Evolutionary conservation across 2,797 vertebrate species (phyloP).

Genomic region (Eutrigla gurnardus): DNA sequence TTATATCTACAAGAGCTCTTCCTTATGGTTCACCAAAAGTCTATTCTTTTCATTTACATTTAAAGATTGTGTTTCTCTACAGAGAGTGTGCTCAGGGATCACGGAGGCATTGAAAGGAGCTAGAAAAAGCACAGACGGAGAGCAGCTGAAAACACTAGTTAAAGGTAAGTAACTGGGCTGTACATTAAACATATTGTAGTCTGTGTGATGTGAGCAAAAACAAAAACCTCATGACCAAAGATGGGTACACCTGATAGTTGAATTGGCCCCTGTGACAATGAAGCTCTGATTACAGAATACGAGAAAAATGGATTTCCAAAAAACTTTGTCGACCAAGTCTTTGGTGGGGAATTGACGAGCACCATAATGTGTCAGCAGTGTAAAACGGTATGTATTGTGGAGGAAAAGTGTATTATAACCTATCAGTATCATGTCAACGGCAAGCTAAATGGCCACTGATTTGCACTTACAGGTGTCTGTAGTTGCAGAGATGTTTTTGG

Average conservation of each 20-base stretch:
- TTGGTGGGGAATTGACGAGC: constrained; percentile 95
- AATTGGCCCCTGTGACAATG: background rate
- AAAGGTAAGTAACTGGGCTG: constrained; percentile 85
- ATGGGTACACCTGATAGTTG: background rate
- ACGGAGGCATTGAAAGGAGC: constrained; percentile 87
- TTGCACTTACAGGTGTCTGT: constrained; percentile 88
- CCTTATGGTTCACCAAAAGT: background rate
- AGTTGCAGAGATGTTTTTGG: constrained; percentile 96
- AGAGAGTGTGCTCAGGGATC: constrained; percentile 91
- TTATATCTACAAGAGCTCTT: background rate
- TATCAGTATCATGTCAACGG: background rate
- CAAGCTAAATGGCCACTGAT: background rate
- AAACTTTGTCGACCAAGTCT: constrained; percentile 94
- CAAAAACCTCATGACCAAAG: background rate
- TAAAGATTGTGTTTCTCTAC: constrained; percentile 51
- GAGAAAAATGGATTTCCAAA: constrained; percentile 88
- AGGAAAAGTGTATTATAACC: background rate
- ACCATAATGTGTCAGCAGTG: constrained; percentile 97
- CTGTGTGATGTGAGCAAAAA: background rate
- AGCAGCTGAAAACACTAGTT: constrained; percentile 88
- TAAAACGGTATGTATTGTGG: constrained; percentile 86
- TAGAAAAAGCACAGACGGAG: constrained; percentile 83
- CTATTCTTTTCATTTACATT: constrained; percentile 9
- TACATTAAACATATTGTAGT: background rate
- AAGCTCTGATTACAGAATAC: constrained; percentile 84